Evolutionary conservation across 2,888 invertebrate genomes (phyloP), one percentile per base, ranked within the genome.

Genomic region (Drosophila trichaetosa): DNA sequence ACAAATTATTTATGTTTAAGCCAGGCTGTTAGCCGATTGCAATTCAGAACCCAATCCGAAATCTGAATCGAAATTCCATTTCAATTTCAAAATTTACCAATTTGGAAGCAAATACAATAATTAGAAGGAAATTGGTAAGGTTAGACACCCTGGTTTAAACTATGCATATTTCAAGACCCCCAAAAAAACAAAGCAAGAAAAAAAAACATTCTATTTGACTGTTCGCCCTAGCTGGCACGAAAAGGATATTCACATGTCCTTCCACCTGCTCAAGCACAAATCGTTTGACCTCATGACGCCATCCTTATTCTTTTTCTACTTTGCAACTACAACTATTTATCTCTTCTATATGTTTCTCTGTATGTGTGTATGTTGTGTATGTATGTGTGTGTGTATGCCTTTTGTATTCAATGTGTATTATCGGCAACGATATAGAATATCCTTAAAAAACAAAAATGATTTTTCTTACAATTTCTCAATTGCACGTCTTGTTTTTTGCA

Each of bases 331-430:
- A 38, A 56, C 56, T 56, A 62, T 69, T 67, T 67, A 60, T 27
- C 31, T 71, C 40, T 64, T 64, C 60, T 62, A 36, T 51, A 63
- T 72, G 52, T 74, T 59, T 76, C 62, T 62, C 40, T 69, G 58
- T 72, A 31, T 69, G 60, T 74, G 73, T 71, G 69, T 72, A 48
- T 73, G 59, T 70, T 53, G 58, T 69, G 58, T 65, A n/a, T 68
- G 33, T 59, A 11, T 42, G 42, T 21, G 29, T 42, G 34, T 63
- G 48, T 62, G 62, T 56, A n/a, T 61, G 34, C 51, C 46, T 31
- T 53, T 38, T 16, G n/a, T 1, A n/a, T 8, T 51, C n/a, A 40
- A 40, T 54, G 40, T 62, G 8, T 46, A 31, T 10, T 27, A 27
- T 27, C 18, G 27, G 18, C 49, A 29, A 18, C 4, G 13, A 29